Conservation (phyloP, 2,113 vertebrate genomes). For the Actenoides lindsayi region DNA sequence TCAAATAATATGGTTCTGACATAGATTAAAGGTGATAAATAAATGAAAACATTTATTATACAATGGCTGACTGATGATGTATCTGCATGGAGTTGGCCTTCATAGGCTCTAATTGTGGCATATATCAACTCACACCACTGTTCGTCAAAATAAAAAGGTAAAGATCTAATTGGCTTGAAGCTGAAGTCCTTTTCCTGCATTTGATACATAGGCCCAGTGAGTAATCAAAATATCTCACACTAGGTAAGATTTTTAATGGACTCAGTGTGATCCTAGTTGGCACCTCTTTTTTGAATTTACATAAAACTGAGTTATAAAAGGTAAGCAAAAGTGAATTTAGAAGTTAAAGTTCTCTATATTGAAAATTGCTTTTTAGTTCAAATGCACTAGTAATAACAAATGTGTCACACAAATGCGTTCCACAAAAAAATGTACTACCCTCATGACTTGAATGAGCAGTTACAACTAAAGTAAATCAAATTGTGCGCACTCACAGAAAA, state of each 20-base stretch:
- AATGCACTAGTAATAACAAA: neutral
- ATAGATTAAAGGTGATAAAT: neutral
- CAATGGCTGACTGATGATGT: neutral
- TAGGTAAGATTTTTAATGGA: neutral
- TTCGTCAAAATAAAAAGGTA: neutral
- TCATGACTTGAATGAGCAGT: neutral
- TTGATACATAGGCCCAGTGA: neutral
- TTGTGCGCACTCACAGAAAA: neutral
- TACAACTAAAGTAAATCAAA: constrained; percentile 2
- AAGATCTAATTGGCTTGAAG: neutral
- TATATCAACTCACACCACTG: neutral
- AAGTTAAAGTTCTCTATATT: neutral
- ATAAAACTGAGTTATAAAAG: neutral
- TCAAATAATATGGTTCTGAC: neutral
- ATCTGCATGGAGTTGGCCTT: neutral
- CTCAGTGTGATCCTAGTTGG: neutral
- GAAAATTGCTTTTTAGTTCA: neutral
- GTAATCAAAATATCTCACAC: neutral
- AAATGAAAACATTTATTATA: constrained; percentile 5
- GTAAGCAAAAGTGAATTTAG: neutral
- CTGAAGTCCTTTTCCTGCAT: neutral
- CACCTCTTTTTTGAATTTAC: neutral
- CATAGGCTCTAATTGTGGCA: neutral
- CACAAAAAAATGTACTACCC: neutral
- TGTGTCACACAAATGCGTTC: neutral